These are phyloP conservation scores for Scaptomyza parva DNA, from an alignment of 2,888 invertebrate genomes.

Conservation along the genomic window DNA sequence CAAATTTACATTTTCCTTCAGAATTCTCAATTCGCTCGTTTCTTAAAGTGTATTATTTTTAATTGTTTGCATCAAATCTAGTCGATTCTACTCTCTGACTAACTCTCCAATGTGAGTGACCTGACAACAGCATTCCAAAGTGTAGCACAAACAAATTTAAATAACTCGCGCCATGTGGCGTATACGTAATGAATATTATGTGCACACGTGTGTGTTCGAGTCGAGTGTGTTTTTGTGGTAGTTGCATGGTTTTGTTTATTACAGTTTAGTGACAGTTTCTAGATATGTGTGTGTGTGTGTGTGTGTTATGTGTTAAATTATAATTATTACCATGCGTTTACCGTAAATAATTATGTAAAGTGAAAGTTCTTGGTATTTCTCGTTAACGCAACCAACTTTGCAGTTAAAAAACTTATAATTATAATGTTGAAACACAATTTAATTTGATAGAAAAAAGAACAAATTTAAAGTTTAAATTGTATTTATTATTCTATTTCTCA, in stretches of 20 bases:
- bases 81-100: constrained; percentile 19
- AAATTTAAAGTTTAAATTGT: no score
- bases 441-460: no score
- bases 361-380: constrained; percentile 20
- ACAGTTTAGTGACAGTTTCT: neutral
- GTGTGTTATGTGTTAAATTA: constrained; percentile 20
- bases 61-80: constrained; percentile 4
- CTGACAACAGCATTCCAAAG: constrained; percentile 49
- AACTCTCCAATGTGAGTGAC: constrained; percentile 30
- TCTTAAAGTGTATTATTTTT: neutral
- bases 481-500: neutral
- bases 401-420: neutral
- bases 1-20: no score
- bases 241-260: neutral
- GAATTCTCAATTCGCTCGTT: neutral
- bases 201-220: neutral
- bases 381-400: neutral
- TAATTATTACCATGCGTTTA: constrained; percentile 25
- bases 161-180: constrained; percentile 33
- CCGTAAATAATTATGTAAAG: constrained; percentile 24
- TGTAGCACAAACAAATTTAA: constrained; percentile 28
- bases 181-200: constrained; percentile 47
- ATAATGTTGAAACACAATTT: no score
- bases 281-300: neutral
- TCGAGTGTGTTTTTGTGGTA: neutral